phyloP scores from a whole-genome alignment of 2,888 invertebrate species.

The Rhorus exstirpatorius region DNA sequence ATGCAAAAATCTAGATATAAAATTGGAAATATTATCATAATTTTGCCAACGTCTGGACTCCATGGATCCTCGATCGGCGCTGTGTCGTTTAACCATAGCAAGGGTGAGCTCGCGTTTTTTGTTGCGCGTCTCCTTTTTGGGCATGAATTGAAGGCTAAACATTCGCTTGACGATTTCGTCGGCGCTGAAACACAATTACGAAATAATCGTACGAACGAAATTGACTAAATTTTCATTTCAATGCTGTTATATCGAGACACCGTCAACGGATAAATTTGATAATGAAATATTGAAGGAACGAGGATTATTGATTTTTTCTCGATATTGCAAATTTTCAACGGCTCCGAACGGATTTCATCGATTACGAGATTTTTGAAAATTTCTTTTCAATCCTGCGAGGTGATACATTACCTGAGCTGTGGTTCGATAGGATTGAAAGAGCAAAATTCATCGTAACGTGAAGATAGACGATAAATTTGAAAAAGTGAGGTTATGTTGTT shows the following conservation, averaged over 20 bases:
- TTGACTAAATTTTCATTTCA: neutral
- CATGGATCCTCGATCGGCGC: constrained; percentile 90
- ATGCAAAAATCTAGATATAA: neutral
- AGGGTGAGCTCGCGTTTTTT: constrained; percentile 87
- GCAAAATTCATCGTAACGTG: too few relatives aligned
- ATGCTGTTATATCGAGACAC: neutral
- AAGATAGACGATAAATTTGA: constrained; percentile 3
- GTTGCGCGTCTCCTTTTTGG: constrained; percentile 87
- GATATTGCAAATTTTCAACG: too few relatives aligned
- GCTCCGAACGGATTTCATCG: too few relatives aligned
- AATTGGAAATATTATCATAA: constrained; percentile 17
- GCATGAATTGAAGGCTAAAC: constrained; percentile 91
- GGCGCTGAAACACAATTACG: constrained; percentile 88
- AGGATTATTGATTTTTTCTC: too few relatives aligned
- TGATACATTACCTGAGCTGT: too few relatives aligned
- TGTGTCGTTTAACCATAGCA: constrained; percentile 90
- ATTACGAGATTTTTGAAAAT: too few relatives aligned
- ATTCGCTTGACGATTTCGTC: constrained; percentile 90
- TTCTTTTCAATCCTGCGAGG: too few relatives aligned
- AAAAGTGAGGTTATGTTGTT: constrained; percentile 14
- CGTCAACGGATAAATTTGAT: neutral
- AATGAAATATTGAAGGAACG: neutral
- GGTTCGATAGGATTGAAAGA: too few relatives aligned
- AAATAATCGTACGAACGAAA: neutral
- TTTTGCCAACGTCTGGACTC: constrained; percentile 90